Percentiles rank a stretch among this genome's conserved stretches.
Evolutionary conservation across 2,113 vertebrate genomes (phyloP).

Genomic region (Corythoichthys haematopterus): DNA sequence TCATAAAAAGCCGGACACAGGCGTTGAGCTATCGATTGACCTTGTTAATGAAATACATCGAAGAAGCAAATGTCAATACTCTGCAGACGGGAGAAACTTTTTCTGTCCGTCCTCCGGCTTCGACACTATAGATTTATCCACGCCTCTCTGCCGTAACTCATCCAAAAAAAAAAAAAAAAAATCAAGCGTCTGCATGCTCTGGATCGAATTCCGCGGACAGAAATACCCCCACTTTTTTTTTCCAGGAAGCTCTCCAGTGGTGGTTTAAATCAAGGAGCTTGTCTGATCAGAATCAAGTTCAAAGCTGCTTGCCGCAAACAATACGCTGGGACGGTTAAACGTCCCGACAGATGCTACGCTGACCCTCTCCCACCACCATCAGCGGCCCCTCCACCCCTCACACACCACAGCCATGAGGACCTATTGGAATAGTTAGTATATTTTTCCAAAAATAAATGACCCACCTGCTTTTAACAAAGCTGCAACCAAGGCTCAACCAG

Average conservation of each 20-base stretch:
- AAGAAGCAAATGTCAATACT: slow-evolving; percentile 41
- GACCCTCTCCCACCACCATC: not conserved
- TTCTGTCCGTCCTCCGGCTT: slow-evolving; percentile 54
- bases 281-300: slow-evolving; percentile 43
- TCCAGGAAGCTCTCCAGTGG: slow-evolving; percentile 41
- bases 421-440: slow-evolving; percentile 50
- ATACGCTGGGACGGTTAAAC: slow-evolving; percentile 13
- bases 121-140: slow-evolving; percentile 60
- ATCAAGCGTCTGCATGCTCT: slow-evolving; percentile 36
- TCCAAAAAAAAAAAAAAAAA: slow-evolving; percentile 35
- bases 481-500: no score
- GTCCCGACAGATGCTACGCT: slow-evolving; percentile 36
- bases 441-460: no score
- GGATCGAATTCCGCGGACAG: slow-evolving; percentile 32
- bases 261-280: slow-evolving; percentile 54
- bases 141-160: slow-evolving; percentile 40
- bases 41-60: slow-evolving; percentile 54
- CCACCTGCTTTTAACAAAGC: no score
- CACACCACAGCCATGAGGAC: slow-evolving; percentile 31
- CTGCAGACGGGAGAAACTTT: slow-evolving; percentile 36
- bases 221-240: slow-evolving; percentile 47
- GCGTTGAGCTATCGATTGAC: slow-evolving; percentile 48
- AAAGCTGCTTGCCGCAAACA: slow-evolving; percentile 41
- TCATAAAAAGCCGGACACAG: slow-evolving; percentile 13
- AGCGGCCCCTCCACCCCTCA: slow-evolving; percentile 1